A percentile compares a stretch with the other conserved stretches of the same genome.
phyloP scores from a whole-genome alignment of 2,888 invertebrate genomes.

The Caenorhabditis sp. region DNA sequence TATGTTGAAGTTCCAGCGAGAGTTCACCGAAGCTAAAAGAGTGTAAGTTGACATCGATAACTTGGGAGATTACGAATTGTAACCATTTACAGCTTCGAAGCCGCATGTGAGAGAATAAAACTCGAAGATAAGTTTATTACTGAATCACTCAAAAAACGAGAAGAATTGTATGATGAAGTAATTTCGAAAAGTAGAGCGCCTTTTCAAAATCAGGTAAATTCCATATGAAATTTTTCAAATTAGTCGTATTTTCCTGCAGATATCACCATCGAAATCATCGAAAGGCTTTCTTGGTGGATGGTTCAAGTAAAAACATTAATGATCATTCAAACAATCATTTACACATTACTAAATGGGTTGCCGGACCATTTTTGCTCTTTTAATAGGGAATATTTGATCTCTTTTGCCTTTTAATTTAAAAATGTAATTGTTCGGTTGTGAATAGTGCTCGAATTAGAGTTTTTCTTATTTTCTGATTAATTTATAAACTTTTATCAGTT shows the following conservation, averaged over 20 bases:
- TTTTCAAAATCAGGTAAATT: conserved; percentile 20
- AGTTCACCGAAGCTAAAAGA: conserved; percentile 66
- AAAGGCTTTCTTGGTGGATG: conserved; percentile 48
- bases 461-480: background rate
- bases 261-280: conserved; percentile 41
- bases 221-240: too few species aligned
- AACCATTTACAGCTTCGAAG: conserved; percentile 67
- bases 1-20: conserved; percentile 68
- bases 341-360: background rate
- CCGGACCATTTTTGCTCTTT: background rate
- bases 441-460: background rate
- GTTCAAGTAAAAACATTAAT: conserved; percentile 21
- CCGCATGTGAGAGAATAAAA: conserved; percentile 58
- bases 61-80: too few species aligned
- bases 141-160: conserved; percentile 55
- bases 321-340: background rate
- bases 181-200: conserved; percentile 29
- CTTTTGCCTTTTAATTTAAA: background rate
- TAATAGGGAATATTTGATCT: background rate
- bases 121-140: conserved; percentile 61
- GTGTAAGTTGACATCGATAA: conserved; percentile 41
- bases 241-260: background rate
- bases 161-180: conserved; percentile 63
- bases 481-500: background rate
- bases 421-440: background rate